Percentiles rank a stretch among this genome's conserved stretches.
Evolutionary conservation across 1,140 invertebrate species (phyloP).

Genomic region (Spodoptera litura): DNA sequence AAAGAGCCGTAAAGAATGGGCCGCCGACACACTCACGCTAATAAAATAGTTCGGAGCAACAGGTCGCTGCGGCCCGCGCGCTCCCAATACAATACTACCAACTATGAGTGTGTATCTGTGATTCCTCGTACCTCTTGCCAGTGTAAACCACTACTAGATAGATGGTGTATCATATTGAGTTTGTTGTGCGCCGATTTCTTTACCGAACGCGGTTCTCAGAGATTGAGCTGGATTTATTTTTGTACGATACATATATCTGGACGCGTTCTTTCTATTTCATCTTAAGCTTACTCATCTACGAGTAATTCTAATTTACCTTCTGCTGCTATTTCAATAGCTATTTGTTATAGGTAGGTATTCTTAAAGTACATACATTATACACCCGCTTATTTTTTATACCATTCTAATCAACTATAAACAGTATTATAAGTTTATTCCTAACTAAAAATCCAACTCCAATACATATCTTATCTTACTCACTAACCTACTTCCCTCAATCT

Average conservation of each 20-base stretch:
- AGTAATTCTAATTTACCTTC: too few species aligned
- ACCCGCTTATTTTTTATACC: too few species aligned
- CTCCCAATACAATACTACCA: constrained; percentile 68
- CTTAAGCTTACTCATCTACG: not conserved
- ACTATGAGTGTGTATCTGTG: constrained; percentile 62
- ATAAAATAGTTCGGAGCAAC: constrained; percentile 84
- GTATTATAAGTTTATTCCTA: too few species aligned
- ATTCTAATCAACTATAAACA: too few species aligned
- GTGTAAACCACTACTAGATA: constrained; percentile 25
- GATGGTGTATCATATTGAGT: constrained; percentile 37
- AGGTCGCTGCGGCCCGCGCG: constrained; percentile 74
- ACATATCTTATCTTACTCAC: not conserved
- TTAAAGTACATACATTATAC: too few species aligned
- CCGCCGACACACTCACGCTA: constrained; percentile 80
- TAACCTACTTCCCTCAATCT: not conserved
- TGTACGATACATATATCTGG: not conserved
- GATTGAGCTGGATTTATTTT: constrained; percentile 13
- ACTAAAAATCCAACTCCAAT: too few species aligned
- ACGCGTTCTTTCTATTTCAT: constrained; percentile 18
- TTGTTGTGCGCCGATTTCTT: constrained; percentile 20
- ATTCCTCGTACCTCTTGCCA: constrained; percentile 50
- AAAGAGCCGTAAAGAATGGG: constrained; percentile 84
- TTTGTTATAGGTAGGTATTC: too few species aligned
- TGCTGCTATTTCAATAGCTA: too few species aligned
- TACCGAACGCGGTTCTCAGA: not conserved